Conservation (phyloP, 2,113 vertebrate species). For the Sisor rabdophorus region DNA sequence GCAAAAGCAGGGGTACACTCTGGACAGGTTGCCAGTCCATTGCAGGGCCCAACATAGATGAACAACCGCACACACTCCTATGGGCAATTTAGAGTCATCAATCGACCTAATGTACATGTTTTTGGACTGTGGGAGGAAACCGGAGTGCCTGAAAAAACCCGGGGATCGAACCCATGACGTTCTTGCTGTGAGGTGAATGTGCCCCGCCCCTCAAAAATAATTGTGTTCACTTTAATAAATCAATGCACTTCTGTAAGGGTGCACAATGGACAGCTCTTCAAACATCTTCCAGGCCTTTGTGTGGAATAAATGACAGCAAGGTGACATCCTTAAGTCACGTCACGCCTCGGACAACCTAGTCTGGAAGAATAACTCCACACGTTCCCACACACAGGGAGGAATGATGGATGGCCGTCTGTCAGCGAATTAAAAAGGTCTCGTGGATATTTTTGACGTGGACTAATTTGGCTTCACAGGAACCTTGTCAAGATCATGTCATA, state of each 20-base stretch:
- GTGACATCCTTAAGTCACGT: slow-evolving; percentile 32
- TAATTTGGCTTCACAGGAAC: neutral
- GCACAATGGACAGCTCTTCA: neutral
- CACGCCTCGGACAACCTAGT: slow-evolving; percentile 19
- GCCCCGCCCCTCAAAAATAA: neutral
- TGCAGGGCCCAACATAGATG: too few species aligned
- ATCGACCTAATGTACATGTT: too few species aligned
- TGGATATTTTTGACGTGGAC: slow-evolving; percentile 26
- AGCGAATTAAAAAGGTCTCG: slow-evolving; percentile 16
- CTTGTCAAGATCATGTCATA: neutral
- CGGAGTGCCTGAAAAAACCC: too few species aligned
- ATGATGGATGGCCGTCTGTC: slow-evolving; percentile 47
- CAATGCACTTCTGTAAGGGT: slow-evolving; percentile 15
- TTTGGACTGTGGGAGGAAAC: too few species aligned
- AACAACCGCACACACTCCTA: too few species aligned
- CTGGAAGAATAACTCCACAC: slow-evolving; percentile 35
- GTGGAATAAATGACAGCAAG: slow-evolving; percentile 31
- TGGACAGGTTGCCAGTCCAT: too few species aligned
- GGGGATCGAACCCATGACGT: too few species aligned
- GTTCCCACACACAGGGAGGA: slow-evolving; percentile 20
- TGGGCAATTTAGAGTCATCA: too few species aligned
- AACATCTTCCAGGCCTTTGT: slow-evolving; percentile 19
- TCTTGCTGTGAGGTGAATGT: too few species aligned
- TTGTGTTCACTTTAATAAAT: slow-evolving; percentile 3
- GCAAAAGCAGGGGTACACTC: too few species aligned